Conservation (phyloP, 2,888 invertebrate species). For the Chorisops tibialis region DNA sequence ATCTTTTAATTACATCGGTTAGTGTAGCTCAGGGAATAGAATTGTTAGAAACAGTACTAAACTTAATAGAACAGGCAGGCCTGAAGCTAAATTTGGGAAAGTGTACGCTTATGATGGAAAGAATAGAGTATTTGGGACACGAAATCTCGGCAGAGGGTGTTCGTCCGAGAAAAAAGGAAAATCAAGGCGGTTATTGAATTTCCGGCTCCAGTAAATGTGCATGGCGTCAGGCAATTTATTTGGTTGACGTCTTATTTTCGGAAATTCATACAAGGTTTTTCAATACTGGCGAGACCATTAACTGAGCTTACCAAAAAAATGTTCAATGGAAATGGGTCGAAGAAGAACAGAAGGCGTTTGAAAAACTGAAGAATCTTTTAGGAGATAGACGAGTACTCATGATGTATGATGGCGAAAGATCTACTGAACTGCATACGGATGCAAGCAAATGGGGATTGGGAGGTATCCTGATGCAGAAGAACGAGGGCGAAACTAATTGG, state of each 20-base stretch:
- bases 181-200: conserved; percentile 36
- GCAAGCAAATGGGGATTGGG: too few relatives aligned
- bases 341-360: conserved; percentile 38
- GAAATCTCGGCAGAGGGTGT: conserved; percentile 37
- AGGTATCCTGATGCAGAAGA: conserved; percentile 40
- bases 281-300: conserved; percentile 36
- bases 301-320: conserved; percentile 32
- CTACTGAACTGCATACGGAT: too few relatives aligned
- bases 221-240: too few relatives aligned
- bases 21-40: too few relatives aligned
- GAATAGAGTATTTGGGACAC: conserved; percentile 39
- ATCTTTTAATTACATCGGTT: too few relatives aligned
- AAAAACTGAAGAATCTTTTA: conserved; percentile 36
- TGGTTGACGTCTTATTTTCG: conserved; percentile 41
- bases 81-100: too few relatives aligned
- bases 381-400: conserved; percentile 34
- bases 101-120: too few relatives aligned
- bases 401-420: too few relatives aligned
- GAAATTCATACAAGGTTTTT: too few relatives aligned
- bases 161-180: conserved; percentile 37
- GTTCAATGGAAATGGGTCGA: conserved; percentile 29
- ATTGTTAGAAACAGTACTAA: too few relatives aligned
- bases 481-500: conserved; percentile 18
- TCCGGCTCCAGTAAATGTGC: too few relatives aligned
- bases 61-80: too few relatives aligned